Evolutionary conservation across 2,888 invertebrate genomes (phyloP), one percentile per base, ranked within the genome.

Genomic region (Erynnis tages): DNA sequence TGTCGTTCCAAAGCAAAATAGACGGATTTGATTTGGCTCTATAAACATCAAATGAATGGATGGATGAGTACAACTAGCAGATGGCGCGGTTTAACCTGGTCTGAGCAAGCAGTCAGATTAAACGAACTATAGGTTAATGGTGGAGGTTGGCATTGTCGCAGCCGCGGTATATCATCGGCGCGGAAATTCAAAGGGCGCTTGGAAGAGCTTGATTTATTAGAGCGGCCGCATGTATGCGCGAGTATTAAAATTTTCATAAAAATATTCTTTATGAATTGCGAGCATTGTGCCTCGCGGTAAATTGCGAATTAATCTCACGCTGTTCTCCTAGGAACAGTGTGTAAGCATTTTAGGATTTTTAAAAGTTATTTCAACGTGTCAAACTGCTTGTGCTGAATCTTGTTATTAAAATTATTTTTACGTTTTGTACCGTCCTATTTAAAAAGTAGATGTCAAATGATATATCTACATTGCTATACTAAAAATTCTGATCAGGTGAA

Each of bases 181-280:
- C 76, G 76, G 79, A 82, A 81, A 79, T 82, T 82, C 81, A 84
- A 83, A 83, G 83, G 82, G 79, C 74, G 78, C 66, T 71, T 79
- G 83, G 78, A 82, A 81, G 80, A 79, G 77, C 81, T 82, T 84
- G 85, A 84, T 85, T 85, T 84, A 85, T 76, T 83, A 76, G 76
- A 73, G 71, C 67, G 72, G 69, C 71, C 70, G 76, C 71, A 76
- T 71, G 73, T 78, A 80, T 76, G 80, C 66, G 73, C 71, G 71
- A 80, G 76, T 79, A 82, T 84, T 84, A 82, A 84, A 83, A 81
- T 72, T 76, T 79, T 82, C 78, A 82, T 84, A 82, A 85, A 83
- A 83, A 81, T 79, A 79, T 81, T 79, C 76, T 75, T 76, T 76
- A 75, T 80, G 77, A 82, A 72, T 77, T 71, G 71, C 72, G 78